Percentiles rank a stretch among this genome's conserved stretches.
Evolutionary conservation across 2,113 vertebrate genomes (phyloP).

Genomic region (Tachuris rubrigastra): DNA sequence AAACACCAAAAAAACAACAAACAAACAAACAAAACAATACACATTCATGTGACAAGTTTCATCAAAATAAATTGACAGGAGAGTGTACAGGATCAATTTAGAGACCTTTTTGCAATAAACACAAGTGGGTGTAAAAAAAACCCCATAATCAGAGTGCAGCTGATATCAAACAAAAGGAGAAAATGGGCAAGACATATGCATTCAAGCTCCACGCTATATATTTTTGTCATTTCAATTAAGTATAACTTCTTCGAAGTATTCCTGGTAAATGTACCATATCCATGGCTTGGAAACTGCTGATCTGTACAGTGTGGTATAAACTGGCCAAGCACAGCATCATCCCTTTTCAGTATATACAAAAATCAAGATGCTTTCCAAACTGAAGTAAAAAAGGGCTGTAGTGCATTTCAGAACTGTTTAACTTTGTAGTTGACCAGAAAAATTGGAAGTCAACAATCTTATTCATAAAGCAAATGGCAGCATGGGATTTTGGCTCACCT

Average conservation of each 20-base stretch:
- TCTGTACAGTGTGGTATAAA: background rate
- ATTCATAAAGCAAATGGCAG: background rate
- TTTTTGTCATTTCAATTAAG: background rate
- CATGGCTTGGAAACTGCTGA: background rate
- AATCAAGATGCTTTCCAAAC: background rate
- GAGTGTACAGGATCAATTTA: background rate
- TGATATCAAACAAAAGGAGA: background rate
- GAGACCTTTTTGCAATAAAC: background rate
- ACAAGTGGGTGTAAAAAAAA: accelerated
- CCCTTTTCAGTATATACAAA: background rate
- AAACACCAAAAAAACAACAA: no score
- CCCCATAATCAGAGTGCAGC: background rate
- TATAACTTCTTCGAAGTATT: background rate
- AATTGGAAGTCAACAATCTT: background rate
- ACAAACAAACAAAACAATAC: no score
- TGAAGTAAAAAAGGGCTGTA: background rate
- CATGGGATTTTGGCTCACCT: background rate
- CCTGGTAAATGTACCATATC: background rate
- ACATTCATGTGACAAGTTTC: background rate
- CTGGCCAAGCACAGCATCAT: background rate
- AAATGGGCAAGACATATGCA: background rate
- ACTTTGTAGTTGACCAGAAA: background rate
- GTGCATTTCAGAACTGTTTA: background rate
- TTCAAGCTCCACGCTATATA: background rate
- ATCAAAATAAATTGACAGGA: background rate